Evolutionary conservation across 2,113 vertebrate species (phyloP).

Genomic region (Okapia johnstoni): DNA sequence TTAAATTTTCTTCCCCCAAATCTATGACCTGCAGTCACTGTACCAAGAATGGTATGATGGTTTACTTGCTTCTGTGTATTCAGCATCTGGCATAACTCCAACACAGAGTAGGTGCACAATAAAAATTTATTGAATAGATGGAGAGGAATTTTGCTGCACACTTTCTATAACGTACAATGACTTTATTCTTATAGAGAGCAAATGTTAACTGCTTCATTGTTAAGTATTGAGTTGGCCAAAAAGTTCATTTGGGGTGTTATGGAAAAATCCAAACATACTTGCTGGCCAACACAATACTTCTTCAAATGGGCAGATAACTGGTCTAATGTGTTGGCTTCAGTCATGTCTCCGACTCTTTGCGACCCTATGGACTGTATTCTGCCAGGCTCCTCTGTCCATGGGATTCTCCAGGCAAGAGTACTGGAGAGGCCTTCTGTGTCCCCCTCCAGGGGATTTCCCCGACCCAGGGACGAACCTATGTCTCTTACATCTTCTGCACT

Average conservation of each 20-base stretch:
- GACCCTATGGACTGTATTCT: neutral
- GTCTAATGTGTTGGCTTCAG: neutral
- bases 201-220: neutral
- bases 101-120: neutral
- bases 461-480: neutral
- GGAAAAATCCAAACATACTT: neutral
- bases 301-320: neutral
- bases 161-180: neutral
- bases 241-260: neutral
- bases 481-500: neutral
- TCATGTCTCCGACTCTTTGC: neutral
- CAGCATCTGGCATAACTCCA: rapidly evolving
- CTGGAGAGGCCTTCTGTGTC: neutral
- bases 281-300: neutral
- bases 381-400: neutral
- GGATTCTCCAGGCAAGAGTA: neutral
- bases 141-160: neutral
- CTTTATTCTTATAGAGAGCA: neutral
- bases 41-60: rapidly evolving
- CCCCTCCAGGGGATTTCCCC: neutral
- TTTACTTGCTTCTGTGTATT: rapidly evolving
- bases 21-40: neutral
- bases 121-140: neutral
- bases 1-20: neutral
- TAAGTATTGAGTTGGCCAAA: neutral